Conservation (phyloP, 2,888 invertebrate genomes). For the Torymus tubicola region DNA sequence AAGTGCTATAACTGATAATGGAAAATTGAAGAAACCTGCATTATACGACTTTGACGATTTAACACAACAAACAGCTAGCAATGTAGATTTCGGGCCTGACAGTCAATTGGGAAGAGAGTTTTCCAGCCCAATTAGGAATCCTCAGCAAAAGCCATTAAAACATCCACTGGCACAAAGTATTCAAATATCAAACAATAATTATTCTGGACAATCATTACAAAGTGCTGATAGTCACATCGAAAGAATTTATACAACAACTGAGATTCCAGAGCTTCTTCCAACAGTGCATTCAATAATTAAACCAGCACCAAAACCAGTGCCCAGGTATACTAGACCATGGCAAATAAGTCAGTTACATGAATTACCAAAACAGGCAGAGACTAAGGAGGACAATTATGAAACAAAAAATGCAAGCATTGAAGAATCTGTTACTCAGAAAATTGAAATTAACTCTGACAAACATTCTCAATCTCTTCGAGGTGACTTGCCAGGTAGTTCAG, state of each 20-base stretch:
- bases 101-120: too few species aligned
- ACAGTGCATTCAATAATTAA: slow-evolving; percentile 18
- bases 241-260: not conserved
- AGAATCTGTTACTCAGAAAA: slow-evolving; percentile 7
- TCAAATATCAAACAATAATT: not conserved
- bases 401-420: slow-evolving; percentile 7
- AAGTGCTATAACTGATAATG: not conserved
- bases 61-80: not conserved
- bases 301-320: slow-evolving; percentile 35
- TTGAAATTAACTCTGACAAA: slow-evolving; percentile 13
- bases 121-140: too few species aligned
- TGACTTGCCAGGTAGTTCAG: slow-evolving; percentile 42
- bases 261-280: slow-evolving; percentile 3
- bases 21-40: not conserved
- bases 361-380: slow-evolving; percentile 51
- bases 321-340: slow-evolving; percentile 50
- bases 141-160: not conserved
- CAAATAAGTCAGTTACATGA: slow-evolving; percentile 44
- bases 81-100: not conserved
- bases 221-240: slow-evolving; percentile 18
- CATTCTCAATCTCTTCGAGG: slow-evolving; percentile 29
- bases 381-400: not conserved
- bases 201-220: slow-evolving; percentile 3
- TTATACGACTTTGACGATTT: slow-evolving; percentile 10
- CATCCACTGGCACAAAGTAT: slow-evolving; percentile 24